phyloP scores from a whole-genome alignment of 1,140 invertebrate species.

The Polypedilum vanderplanki region DNA sequence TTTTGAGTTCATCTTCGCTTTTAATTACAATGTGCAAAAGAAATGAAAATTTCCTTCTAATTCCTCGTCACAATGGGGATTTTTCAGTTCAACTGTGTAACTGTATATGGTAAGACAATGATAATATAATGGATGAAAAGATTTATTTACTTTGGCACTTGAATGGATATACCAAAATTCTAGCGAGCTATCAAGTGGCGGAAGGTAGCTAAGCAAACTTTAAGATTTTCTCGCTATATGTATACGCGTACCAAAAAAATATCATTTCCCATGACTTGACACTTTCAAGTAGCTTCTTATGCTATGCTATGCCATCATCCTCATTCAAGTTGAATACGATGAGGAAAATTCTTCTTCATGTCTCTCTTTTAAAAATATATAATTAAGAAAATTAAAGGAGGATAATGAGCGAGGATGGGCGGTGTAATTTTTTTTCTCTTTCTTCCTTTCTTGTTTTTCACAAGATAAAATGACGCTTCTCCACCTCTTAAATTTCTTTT shows the following conservation, averaged over 20 bases:
- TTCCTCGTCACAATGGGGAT: neutral
- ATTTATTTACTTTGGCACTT: conserved; percentile 28
- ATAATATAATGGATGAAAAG: conserved; percentile 6
- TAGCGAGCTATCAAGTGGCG: neutral
- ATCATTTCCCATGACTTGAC: conserved; percentile 27
- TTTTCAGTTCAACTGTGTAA: neutral
- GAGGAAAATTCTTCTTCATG: neutral
- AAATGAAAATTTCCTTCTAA: neutral
- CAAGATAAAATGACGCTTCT: neutral
- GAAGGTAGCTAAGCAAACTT: neutral
- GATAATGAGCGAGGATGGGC: conserved; percentile 1
- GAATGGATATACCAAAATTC: neutral
- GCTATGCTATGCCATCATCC: neutral
- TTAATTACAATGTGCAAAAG: neutral
- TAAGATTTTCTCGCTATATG: neutral
- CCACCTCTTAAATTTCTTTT: too few species aligned
- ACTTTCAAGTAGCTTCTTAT: neutral
- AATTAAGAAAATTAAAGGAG: conserved; percentile 27
- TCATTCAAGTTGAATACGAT: neutral
- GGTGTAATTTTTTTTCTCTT: neutral
- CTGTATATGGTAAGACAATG: neutral
- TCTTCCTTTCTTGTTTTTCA: neutral
- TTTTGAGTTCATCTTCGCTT: conserved; percentile 7
- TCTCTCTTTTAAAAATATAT: conserved; percentile 23
- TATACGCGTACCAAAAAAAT: neutral